These are phyloP conservation scores for Xenopus tropicalis DNA, from an alignment of 2,113 vertebrate species.

Conservation along the genomic window DNA sequence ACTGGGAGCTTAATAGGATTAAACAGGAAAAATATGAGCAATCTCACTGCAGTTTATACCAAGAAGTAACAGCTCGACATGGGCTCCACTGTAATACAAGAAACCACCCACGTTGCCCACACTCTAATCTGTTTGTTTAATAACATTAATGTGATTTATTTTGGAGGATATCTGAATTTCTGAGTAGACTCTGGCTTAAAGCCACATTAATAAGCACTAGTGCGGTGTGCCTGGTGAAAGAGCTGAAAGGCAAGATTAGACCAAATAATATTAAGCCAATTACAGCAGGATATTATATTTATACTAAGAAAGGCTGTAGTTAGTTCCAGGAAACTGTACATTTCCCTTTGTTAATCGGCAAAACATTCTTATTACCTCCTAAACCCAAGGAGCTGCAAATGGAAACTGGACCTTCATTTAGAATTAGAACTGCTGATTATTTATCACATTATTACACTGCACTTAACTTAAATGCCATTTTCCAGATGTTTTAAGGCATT, in stretches of 20 bases:
- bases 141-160: conserved; percentile 38
- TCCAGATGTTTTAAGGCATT: too few species aligned
- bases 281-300: conserved; percentile 27
- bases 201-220: conserved; percentile 8
- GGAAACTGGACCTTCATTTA: too few species aligned
- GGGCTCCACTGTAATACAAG: background rate
- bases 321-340: conserved; percentile 1
- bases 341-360: too few species aligned
- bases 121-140: conserved; percentile 38
- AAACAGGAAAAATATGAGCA: conserved; percentile 11
- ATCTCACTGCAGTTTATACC: background rate
- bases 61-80: background rate
- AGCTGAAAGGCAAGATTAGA: conserved; percentile 40
- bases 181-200: conserved; percentile 32
- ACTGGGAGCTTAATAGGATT: conserved; percentile 5
- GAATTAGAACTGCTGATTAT: too few species aligned
- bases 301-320: conserved; percentile 13
- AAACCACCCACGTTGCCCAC: conserved; percentile 29
- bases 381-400: too few species aligned
- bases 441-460: too few species aligned
- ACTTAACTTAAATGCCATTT: too few species aligned
- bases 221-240: conserved; percentile 13
- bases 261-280: conserved; percentile 33
- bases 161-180: conserved; percentile 40
- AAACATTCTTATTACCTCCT: too few species aligned